Conservation (phyloP, 2,888 invertebrate genomes). For the Caprella mutica region DNA sequence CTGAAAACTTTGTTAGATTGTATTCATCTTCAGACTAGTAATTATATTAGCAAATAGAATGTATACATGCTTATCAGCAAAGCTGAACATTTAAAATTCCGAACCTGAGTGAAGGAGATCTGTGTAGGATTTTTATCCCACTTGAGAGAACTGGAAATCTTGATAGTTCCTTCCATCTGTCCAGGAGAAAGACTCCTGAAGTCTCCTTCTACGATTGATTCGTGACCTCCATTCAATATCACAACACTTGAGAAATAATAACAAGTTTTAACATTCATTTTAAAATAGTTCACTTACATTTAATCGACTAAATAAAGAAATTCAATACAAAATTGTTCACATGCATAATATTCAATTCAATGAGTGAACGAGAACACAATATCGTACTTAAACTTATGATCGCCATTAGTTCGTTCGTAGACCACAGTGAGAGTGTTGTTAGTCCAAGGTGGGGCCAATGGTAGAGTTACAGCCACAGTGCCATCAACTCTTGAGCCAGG, state of each 20-base stretch:
- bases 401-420: constrained; percentile 9
- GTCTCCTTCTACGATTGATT: constrained; percentile 15
- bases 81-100: neutral
- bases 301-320: too few species aligned
- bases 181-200: constrained; percentile 8
- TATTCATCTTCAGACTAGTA: neutral
- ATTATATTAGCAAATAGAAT: neutral
- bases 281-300: too few species aligned
- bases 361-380: neutral
- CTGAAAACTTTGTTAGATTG: neutral
- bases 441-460: constrained; percentile 17
- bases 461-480: constrained; percentile 15
- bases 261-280: too few species aligned
- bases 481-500: constrained; percentile 12
- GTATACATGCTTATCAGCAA: neutral
- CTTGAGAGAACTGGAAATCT: constrained; percentile 15
- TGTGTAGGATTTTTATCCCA: constrained; percentile 24
- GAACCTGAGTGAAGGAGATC: constrained; percentile 26
- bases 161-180: constrained; percentile 16
- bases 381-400: constrained; percentile 22
- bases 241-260: constrained; percentile 16
- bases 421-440: constrained; percentile 14
- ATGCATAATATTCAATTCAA: neutral
- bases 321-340: too few species aligned
- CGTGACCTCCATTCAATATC: constrained; percentile 14